Percentiles rank a stretch among this genome's conserved stretches.
Conservation (phyloP, 2,888 invertebrate species). For the Carcina quercana region DNA sequence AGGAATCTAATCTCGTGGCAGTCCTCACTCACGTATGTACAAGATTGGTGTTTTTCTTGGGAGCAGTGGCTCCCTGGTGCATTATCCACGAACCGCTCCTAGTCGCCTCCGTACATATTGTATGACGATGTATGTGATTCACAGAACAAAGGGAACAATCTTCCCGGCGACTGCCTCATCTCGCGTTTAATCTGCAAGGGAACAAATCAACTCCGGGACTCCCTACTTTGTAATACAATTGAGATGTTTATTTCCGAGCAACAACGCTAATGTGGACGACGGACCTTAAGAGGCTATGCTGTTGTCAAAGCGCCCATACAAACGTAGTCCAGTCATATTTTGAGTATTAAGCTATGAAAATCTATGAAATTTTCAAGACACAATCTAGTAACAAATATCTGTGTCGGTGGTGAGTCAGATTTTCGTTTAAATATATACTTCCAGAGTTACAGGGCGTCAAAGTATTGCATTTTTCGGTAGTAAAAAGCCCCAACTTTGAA, state of each 20-base stretch:
- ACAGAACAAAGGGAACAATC: slow-evolving; percentile 10
- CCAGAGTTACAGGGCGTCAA: no score
- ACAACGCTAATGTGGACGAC: no score
- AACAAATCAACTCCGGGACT: slow-evolving; percentile 24
- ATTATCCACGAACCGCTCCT: slow-evolving; percentile 2
- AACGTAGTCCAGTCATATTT: no score
- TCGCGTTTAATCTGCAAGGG: slow-evolving; percentile 3
- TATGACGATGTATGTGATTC: slow-evolving; percentile 21
- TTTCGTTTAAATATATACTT: no score
- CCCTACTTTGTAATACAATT: slow-evolving; percentile 1
- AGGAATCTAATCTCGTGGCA: slow-evolving; percentile 7
- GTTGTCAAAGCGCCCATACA: no score
- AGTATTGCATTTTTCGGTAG: no score
- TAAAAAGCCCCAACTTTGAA: no score
- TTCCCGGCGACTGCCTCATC: neutral
- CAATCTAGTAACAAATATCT: no score
- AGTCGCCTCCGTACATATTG: slow-evolving; percentile 21
- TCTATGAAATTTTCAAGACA: no score
- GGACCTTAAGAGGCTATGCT: no score
- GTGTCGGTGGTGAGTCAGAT: no score
- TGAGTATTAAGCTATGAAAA: no score
- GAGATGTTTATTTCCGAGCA: neutral
- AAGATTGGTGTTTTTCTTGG: slow-evolving; percentile 8
- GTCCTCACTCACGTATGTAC: slow-evolving; percentile 3
- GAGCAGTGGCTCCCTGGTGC: slow-evolving; percentile 1